Conservation (phyloP, 2,113 vertebrate species). For the Pachyramphus minor region DNA sequence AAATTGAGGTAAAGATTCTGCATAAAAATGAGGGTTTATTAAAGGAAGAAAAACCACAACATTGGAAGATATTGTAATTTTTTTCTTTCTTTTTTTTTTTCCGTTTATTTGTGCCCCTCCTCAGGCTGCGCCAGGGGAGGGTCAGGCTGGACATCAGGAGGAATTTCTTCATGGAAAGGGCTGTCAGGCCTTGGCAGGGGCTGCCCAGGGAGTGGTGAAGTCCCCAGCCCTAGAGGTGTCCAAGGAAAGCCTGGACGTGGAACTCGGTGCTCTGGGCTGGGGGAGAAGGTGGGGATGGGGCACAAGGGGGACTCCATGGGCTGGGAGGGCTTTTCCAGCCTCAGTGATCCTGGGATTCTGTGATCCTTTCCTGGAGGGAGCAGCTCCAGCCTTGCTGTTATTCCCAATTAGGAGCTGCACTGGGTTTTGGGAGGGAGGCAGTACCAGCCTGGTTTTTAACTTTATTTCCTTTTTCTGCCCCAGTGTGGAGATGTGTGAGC, state of each 20-base stretch:
- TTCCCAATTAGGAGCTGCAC: fast-evolving
- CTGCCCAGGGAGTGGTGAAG: too few species aligned
- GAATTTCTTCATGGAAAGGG: background rate
- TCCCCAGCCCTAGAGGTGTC: background rate
- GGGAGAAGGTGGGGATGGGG: background rate
- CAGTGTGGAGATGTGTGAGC: background rate
- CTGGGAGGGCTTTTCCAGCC: background rate
- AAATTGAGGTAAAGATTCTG: background rate
- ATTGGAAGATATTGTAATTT: background rate
- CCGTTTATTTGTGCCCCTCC: background rate
- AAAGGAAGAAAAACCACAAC: background rate
- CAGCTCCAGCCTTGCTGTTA: background rate
- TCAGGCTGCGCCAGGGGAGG: background rate
- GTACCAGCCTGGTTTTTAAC: background rate
- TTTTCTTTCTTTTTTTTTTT: fast-evolving
- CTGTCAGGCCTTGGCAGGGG: background rate
- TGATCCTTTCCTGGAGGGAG: background rate
- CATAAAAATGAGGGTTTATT: background rate
- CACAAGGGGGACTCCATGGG: background rate
- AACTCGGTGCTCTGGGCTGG: background rate
- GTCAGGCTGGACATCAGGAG: background rate
- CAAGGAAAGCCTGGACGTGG: background rate
- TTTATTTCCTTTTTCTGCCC: background rate
- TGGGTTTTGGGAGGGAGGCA: background rate
- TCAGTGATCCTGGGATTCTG: background rate